Conservation (phyloP, 2,888 invertebrate genomes). For the Melangyna quadrimaculata region DNA sequence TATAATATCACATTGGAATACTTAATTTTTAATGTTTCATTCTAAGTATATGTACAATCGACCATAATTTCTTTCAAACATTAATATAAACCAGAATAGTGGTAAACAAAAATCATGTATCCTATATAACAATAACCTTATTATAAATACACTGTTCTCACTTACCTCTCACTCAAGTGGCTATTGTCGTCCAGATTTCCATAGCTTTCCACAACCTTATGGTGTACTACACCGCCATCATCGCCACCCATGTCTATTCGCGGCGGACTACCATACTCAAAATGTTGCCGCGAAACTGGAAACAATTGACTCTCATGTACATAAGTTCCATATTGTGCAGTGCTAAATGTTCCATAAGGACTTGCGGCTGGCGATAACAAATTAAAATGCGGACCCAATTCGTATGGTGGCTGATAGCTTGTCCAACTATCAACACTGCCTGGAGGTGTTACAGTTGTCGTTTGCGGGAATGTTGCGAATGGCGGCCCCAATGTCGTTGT, state of each 20-base stretch:
- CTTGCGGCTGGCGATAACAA: slow-evolving; percentile 87
- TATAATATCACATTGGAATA: no score
- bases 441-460: slow-evolving; percentile 83
- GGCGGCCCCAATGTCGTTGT: slow-evolving; percentile 83
- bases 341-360: slow-evolving; percentile 85
- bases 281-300: slow-evolving; percentile 84
- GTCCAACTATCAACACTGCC: slow-evolving; percentile 91
- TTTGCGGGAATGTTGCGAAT: slow-evolving; percentile 85
- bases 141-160: slow-evolving; percentile 13
- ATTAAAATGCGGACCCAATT: slow-evolving; percentile 88
- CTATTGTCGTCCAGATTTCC: slow-evolving; percentile 81
- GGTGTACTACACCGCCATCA: slow-evolving; percentile 76
- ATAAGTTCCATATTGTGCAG: slow-evolving; percentile 85
- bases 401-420: slow-evolving; percentile 88
- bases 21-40: no score
- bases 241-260: slow-evolving; percentile 78
- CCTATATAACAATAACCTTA: not conserved
- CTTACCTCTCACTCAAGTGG: slow-evolving; percentile 75
- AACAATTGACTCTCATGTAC: slow-evolving; percentile 89
- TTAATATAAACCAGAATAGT: not conserved
- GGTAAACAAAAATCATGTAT: not conserved
- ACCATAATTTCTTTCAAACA: not conserved
- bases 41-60: no score
- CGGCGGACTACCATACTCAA: slow-evolving; percentile 81
- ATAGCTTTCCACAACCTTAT: slow-evolving; percentile 82